Evolutionary conservation across 2,113 vertebrate species (phyloP), one percentile per base, ranked within the genome.

Genomic region (Microtus richardsoni): DNA sequence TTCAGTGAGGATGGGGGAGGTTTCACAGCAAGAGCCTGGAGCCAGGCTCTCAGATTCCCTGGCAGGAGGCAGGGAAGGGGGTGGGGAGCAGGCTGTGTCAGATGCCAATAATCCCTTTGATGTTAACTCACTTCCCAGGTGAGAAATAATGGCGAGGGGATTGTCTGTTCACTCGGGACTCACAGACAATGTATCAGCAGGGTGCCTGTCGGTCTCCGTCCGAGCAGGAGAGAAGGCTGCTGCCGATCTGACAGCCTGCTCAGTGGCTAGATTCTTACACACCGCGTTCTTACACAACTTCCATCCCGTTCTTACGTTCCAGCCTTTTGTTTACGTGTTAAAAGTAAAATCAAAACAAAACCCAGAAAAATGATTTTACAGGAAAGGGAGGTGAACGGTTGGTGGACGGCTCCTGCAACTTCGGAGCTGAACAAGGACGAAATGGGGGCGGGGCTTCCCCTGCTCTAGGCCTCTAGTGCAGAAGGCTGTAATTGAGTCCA

Each of bases 41-140:
- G 83, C 41, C 62, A 85, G 60, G 62, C 39, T 22, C 62, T 85
- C 30, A 47, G 83, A 85, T 85, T 85, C 83, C 83, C 62, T 66
- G 83, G 83, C 60, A 33, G 83, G 83, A 85, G 83, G 83, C 83
- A 85, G 83, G 28, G 62, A 85, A 85, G 83, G 41, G 83, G 62
- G 83, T 66, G 62, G 83, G 28, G 60, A 85, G 62, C 83, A 68
- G 83, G 83, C 66, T 85, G 83, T 85, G 62, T 85, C 83, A 85
- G 41, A 41, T 44, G 80, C 80, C 80, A 84, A 84, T 84, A 84
- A 84, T 66, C 83, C 62, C 60, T 85, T 85, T 85, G 83, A 85
- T 85, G 83, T 85, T 85, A 85, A 85, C 83, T 66, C 62, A 85
- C 62, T 85, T 85, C 83, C 83, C 62, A 85, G 83, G 62, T 85